Evolutionary conservation across 37 sponge, comb jelly and placozoan species (phyloP), one percentile per base, ranked within the genome.

Genomic region (Crambe crambe): DNA sequence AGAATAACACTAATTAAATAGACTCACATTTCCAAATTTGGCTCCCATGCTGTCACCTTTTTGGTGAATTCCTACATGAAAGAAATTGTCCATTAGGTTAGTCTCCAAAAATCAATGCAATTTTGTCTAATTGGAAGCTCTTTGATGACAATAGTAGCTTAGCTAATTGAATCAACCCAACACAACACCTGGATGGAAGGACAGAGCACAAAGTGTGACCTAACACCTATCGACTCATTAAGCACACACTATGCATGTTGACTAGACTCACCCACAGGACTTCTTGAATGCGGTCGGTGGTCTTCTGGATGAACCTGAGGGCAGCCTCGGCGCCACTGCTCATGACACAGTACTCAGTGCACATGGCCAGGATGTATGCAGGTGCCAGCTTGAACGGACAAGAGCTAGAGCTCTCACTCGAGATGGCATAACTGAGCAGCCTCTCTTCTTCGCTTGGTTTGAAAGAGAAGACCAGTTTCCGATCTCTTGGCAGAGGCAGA

Each of bases 251-350:
- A n/a, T n/a, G n/a, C n/a, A n/a, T n/a, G n/a, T n/a, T n/a, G n/a
- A 2, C 32, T 75, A 56, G 8, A 76, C 90, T 75, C 39, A 90
- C 90, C 85, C 90, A 90, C 0, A 85, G 63, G 32, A 77, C 82
- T 26, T 76, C 77, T 47, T 90, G 90, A 30, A 90, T 59, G 37
- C 22, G 37, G 40, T 80, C 72, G 6, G 56, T 60, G 12, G 72
- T 36, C 75, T 90, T 90, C 56, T 71, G 40, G 3, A 80, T 57
- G n/a, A 85, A 82, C 47, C 68, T 44, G 15, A 42, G 38, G 1
- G 74, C 37, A n/a, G 73, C 56, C 20, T 36, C 56, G 29, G 57
- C 56, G 9, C 83, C 79, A 65, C 37, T 12, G 37, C 67, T 68
- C 77, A 38, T 88, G 18, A 82, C 56, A 64, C 59, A 41, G 38